Evolutionary conservation across 2,113 vertebrate genomes (phyloP), one percentile per base, ranked within the genome.

Genomic region (Chascanopsetta lugubris): DNA sequence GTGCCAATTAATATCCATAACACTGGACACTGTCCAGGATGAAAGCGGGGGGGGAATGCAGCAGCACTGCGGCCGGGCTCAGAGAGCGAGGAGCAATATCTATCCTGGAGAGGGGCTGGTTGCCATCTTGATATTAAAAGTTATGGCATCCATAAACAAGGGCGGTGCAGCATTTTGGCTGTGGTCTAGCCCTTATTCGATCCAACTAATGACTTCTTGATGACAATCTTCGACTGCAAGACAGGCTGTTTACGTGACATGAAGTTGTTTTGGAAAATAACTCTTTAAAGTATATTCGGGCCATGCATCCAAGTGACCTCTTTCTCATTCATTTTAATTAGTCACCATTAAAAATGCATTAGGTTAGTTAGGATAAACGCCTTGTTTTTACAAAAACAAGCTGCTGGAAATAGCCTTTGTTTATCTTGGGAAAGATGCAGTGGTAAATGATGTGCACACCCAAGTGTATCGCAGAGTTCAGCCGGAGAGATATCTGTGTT

Each of bases 1-100:
- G 76, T 69, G 45, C 36, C 40, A 72, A 77, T 81, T 72, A 77
- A 77, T 73, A 65, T 77, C n/a, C 46, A 63, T 57, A 68, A 69
- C 42, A 18, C 17, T 80, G 69, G 72, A 68, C 9, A 22, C 18
- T 0, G 5, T 82, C 83, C 79, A 65, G 45, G 56, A 68, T 20
- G 53, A 50, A 69, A 61, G 56, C 21, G 24, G 21, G 47, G 26
- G 24, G 21, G 47, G 26, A 56, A 68, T 62, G 63, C 55, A 48
- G 63, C 61, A 40, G 57, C 47, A 65, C 34, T 64, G 61, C 29
- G 58, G 60, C 69, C 20, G 30, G 13, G 48, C 60, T 76, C 50
- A 72, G 34, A 56, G 27, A 72, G 18, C 3, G 5, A 61, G 54
- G 27, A 15, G 26, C 42, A 53, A 74, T 66, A 66, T 69, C 69